A percentile compares a stretch with the other conserved stretches of the same genome.
Evolutionary conservation across 35 echinoderm and acorn worm genomes (phyloP).

Genomic region (Amphiura filiformis): DNA sequence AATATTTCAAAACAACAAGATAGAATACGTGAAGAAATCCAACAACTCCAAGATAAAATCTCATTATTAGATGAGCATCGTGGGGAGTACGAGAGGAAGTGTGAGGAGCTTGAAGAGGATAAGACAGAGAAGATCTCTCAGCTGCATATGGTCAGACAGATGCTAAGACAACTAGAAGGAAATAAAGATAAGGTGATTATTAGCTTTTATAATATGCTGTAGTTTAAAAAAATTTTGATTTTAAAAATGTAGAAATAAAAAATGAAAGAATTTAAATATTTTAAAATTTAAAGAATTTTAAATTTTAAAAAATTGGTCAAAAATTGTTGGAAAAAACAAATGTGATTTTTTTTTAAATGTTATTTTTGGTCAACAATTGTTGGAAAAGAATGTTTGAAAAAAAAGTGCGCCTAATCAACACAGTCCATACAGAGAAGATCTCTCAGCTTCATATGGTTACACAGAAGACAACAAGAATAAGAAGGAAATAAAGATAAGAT

Average conservation of each 20-base stretch:
- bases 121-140: constrained; percentile 23
- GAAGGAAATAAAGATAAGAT: too few relatives aligned
- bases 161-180: constrained; percentile 38
- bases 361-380: too few relatives aligned
- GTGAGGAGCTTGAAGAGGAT: constrained; percentile 39
- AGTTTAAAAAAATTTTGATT: neutral
- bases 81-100: constrained; percentile 44
- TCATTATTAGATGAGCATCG: constrained; percentile 11
- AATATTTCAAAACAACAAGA: constrained; percentile 46
- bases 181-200: constrained; percentile 57
- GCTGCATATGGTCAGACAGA: constrained; percentile 30
- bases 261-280: neutral
- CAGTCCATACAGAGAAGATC: too few relatives aligned
- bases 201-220: too few relatives aligned
- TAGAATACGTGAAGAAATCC: constrained; percentile 30
- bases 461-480: too few relatives aligned
- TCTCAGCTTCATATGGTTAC: too few relatives aligned
- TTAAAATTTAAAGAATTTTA: neutral
- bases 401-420: too few relatives aligned
- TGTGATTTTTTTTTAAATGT: too few relatives aligned
- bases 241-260: neutral
- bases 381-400: too few relatives aligned
- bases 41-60: constrained; percentile 28
- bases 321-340: neutral
- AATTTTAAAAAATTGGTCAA: neutral